Conservation (phyloP, 2,888 invertebrate genomes). For the Tenthredo mesomela region DNA sequence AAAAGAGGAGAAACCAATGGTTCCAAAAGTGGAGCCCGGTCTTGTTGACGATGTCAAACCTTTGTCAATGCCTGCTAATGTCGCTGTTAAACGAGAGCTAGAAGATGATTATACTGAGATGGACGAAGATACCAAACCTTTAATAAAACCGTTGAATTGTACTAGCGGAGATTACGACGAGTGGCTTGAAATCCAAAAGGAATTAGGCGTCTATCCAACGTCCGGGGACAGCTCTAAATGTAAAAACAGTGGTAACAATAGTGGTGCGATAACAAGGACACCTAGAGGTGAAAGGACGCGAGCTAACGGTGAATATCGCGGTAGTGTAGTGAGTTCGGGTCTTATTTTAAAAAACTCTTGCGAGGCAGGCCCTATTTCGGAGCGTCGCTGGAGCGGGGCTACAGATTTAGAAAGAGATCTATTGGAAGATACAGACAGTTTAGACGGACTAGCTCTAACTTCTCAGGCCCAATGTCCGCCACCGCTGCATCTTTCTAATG, state of each 20-base stretch:
- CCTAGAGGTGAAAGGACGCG: slow-evolving; percentile 71
- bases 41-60: slow-evolving; percentile 66
- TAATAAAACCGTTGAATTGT: slow-evolving; percentile 70
- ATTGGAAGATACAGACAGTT: slow-evolving; percentile 73
- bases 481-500: slow-evolving; percentile 54
- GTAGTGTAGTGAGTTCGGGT: slow-evolving; percentile 54
- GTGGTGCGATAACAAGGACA: slow-evolving; percentile 55
- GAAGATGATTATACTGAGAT: slow-evolving; percentile 73
- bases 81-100: slow-evolving; percentile 73
- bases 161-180: slow-evolving; percentile 81
- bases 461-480: slow-evolving; percentile 70
- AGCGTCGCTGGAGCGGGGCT: slow-evolving; percentile 70
- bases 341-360: slow-evolving; percentile 48
- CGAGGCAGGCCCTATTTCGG: slow-evolving; percentile 54
- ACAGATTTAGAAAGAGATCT: slow-evolving; percentile 75
- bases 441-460: slow-evolving; percentile 72
- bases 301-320: slow-evolving; percentile 72
- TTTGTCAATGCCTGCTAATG: slow-evolving; percentile 64
- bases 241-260: slow-evolving; percentile 62
- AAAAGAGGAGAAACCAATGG: slow-evolving; percentile 73
- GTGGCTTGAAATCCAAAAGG: slow-evolving; percentile 85
- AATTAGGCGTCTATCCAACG: slow-evolving; percentile 79
- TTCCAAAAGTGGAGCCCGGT: slow-evolving; percentile 74
- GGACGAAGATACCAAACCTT: slow-evolving; percentile 70
- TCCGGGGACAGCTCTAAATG: slow-evolving; percentile 65